phyloP scores from a whole-genome alignment of 2,888 invertebrate genomes.

The Tinea trinotella region DNA sequence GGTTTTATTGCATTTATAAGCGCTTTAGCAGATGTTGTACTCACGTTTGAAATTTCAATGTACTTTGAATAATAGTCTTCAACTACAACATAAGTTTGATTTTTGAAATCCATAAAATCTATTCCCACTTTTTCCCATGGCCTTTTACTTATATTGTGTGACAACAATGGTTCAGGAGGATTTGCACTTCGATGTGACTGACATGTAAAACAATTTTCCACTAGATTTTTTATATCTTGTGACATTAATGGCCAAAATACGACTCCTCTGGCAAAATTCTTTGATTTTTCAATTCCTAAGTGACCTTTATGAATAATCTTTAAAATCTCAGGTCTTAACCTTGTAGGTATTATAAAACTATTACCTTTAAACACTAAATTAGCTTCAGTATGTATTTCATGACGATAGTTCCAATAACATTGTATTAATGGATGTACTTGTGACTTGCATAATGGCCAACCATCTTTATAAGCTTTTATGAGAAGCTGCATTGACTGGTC shows the following conservation, averaged over 20 bases:
- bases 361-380: conserved; percentile 1
- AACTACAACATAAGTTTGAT: conserved; percentile 24
- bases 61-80: conserved; percentile 27
- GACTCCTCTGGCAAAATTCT: conserved; percentile 16
- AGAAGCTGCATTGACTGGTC: no score
- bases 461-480: no score
- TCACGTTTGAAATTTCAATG: conserved; percentile 23
- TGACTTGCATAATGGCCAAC: no score
- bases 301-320: conserved; percentile 20
- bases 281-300: conserved; percentile 22
- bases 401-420: no score
- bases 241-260: conserved; percentile 24
- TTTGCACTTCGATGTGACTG: conserved; percentile 18
- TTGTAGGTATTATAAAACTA: no score
- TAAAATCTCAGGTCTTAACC: conserved; percentile 7
- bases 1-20: conserved; percentile 21
- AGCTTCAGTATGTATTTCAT: not conserved
- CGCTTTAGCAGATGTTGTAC: conserved; percentile 19
- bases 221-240: conserved; percentile 23
- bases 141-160: not conserved
- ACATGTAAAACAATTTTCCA: conserved; percentile 23
- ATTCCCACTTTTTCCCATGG: conserved; percentile 25
- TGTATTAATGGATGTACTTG: no score
- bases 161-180: conserved; percentile 17
- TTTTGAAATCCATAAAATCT: conserved; percentile 24